A percentile compares a stretch with the other conserved stretches of the same genome.
phyloP scores from a whole-genome alignment of 2,888 invertebrate genomes.

The Sarcophaga carnaria region DNA sequence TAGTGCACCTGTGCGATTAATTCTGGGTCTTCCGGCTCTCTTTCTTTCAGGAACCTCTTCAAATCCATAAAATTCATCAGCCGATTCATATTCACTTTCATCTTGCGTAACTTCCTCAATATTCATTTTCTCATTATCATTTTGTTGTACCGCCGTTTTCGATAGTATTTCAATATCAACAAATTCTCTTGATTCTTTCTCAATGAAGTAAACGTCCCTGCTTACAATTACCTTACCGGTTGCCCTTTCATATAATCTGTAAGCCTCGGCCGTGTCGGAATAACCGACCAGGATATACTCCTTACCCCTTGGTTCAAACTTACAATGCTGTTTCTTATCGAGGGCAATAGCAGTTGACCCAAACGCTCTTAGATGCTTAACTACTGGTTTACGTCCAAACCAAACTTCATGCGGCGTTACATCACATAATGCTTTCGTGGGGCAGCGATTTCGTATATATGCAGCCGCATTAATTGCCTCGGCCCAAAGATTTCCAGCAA shows the following conservation, averaged over 20 bases:
- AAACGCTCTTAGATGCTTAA: conserved; percentile 26
- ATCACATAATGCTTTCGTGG: not conserved
- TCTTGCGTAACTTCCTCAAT: no score
- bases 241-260: conserved; percentile 41
- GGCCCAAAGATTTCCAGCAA: not conserved
- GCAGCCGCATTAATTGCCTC: not conserved
- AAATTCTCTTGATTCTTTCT: not conserved
- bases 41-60: not conserved
- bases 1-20: conserved; percentile 20
- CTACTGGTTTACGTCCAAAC: conserved; percentile 7
- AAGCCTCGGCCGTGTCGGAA: conserved; percentile 44
- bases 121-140: not conserved
- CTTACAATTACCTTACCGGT: conserved; percentile 39
- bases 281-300: conserved; percentile 28
- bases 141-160: not conserved
- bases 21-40: conserved; percentile 32
- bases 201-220: conserved; percentile 41
- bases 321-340: conserved; percentile 28
- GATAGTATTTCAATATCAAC: conserved; percentile 1
- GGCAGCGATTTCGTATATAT: not conserved
- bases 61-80: no score
- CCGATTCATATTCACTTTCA: no score
- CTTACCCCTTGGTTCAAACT: conserved; percentile 26
- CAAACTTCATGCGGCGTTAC: conserved; percentile 23
- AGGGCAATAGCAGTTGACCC: conserved; percentile 24